Conservation (phyloP, 2,797 vertebrate species). For the Allobates femoralis region DNA sequence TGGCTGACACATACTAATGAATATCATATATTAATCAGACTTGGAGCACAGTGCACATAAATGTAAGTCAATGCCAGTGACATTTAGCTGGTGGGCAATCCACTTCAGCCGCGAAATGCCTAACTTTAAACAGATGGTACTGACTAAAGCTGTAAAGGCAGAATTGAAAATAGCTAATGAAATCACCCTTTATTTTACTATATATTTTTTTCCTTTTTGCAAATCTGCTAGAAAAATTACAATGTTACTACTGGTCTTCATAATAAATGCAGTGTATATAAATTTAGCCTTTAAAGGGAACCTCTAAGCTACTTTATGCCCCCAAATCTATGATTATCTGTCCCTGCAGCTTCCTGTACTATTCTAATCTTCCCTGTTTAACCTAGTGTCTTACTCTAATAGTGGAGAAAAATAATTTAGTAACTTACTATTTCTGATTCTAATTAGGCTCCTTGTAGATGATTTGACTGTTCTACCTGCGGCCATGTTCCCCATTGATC, state of each 20-base stretch:
- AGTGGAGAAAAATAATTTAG: too few relatives aligned
- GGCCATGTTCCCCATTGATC: too few relatives aligned
- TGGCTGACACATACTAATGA: slow-evolving; percentile 45
- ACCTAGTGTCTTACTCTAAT: too few relatives aligned
- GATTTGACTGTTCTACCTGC: too few relatives aligned
- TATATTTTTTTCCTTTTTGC: background rate
- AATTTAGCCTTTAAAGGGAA: background rate
- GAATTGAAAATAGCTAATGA: slow-evolving; percentile 10
- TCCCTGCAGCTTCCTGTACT: too few relatives aligned
- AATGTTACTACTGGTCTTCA: background rate
- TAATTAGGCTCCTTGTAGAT: too few relatives aligned
- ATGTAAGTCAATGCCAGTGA: slow-evolving; percentile 45
- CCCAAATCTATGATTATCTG: too few relatives aligned
- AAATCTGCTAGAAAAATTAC: background rate
- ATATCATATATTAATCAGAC: slow-evolving; percentile 56
- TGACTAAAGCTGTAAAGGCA: slow-evolving; percentile 25
- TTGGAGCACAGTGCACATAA: slow-evolving; percentile 20
- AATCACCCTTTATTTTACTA: background rate
- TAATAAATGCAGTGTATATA: background rate
- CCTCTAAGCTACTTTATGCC: too few relatives aligned
- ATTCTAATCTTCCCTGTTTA: too few relatives aligned
- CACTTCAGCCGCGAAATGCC: slow-evolving; percentile 19
- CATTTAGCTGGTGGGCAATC: slow-evolving; percentile 46
- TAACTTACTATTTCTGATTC: too few relatives aligned
- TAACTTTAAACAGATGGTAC: slow-evolving; percentile 25